Base-by-base conservation (phyloP, 2,797 vertebrate species). In the Gambusia yucatana region DNA sequence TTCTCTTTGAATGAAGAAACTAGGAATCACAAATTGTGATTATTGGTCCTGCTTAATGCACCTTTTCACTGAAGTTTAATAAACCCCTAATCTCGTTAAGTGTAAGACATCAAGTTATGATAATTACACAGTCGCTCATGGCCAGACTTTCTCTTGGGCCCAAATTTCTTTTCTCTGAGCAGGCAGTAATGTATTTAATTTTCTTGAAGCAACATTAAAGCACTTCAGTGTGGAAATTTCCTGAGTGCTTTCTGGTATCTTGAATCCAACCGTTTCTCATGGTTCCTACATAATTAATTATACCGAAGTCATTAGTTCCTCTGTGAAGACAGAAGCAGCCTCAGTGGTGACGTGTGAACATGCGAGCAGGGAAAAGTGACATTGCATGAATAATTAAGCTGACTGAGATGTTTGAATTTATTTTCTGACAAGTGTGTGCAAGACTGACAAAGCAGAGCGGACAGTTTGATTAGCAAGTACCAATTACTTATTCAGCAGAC, bases 401-500 rank as follows among this genome's bases (percentile, higher is more conserved):
- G n/a, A 78, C 0, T 17, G 82, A 85, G 46, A 85, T 86, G 75
- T 82, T 81, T 87, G 71, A 91, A 82, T 87, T 86, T 84, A 75
- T 86, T 86, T 88, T 79, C 76, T 81, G 84, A 88, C 75, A 81
- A 75, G 76, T 47, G 72, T 47, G 69, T 50, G 43, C 20, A 75
- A 50, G 71, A 84, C 41, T 82, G 84, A 86, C 55, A 75, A 79
- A 84, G 30, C 70, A 79, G 59, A 79, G 81, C 77, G 73, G 81
- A 75, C 75, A 50, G 55, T 79, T 83, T 86, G 72, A 88, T 88
- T 87, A 77, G 75, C 41, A 75, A 67, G 44, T 33, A 65, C 36
- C 13, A 65, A 87, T 93, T 67, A 90, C 41, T 90, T 88, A 90
- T 92, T 92, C 79, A 85, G 57, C 9, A 72, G 83, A 74, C 81